Evolutionary conservation across 2,797 vertebrate genomes (phyloP).

Genomic region (Rhinatrema bivittatum): DNA sequence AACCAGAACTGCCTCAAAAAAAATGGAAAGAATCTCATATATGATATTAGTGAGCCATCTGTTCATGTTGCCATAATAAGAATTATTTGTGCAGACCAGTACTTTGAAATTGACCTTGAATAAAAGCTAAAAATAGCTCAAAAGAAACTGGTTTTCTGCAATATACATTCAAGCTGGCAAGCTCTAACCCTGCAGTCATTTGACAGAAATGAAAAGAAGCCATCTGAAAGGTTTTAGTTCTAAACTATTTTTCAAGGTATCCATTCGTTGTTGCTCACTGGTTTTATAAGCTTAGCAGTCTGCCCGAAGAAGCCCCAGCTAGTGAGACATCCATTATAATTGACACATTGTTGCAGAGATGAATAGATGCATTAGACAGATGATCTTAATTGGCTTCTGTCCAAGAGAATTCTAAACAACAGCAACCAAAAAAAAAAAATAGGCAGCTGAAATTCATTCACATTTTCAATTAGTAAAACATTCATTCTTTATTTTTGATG

Average conservation of each 20-base stretch:
- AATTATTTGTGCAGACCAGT: no score
- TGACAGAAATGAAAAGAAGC: background rate
- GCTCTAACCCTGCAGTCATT: no score
- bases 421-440: constrained; percentile 50
- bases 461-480: constrained; percentile 89
- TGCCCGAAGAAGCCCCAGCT: constrained; percentile 61
- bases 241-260: constrained; percentile 36
- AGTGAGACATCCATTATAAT: constrained; percentile 61
- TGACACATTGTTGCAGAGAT: constrained; percentile 70
- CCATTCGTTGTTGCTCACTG: constrained; percentile 41
- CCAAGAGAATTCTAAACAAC: constrained; percentile 58
- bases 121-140: no score
- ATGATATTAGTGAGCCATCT: no score
- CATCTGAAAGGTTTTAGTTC: background rate
- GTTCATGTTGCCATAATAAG: no score
- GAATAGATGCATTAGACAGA: constrained; percentile 84
- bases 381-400: constrained; percentile 83
- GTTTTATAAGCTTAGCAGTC: constrained; percentile 46
- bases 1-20: no score
- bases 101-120: no score
- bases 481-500: constrained; percentile 79
- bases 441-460: constrained; percentile 79
- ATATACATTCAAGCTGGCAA: no score
- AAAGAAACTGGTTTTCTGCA: no score
- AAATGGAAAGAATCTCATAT: no score